Base-by-base conservation (phyloP, 2,113 vertebrate genomes). In the Rhipidura dahli region DNA sequence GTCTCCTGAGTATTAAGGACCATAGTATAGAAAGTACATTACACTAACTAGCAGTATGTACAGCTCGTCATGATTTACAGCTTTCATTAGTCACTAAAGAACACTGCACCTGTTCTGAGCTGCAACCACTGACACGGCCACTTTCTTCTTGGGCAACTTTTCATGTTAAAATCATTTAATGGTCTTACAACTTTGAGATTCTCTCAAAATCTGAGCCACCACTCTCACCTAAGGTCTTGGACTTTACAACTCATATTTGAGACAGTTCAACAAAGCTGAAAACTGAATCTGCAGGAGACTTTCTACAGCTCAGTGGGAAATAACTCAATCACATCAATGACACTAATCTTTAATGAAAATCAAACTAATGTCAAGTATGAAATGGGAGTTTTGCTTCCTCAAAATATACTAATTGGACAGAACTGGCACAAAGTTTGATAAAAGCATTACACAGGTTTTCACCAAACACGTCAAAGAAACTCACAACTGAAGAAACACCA, bases 81-180 rank as follows among this genome's bases (percentile, higher is more conserved):
- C 14, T 59, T 60, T 47, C 31, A 64, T 19, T 44, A 51, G 60
- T 31, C 40, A 40, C 11, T 45, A n/a, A 26, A 30, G 17, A 70
- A 64, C 19, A 42, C 26, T 37, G 9, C 18, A 70, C 1, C 2
- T 27, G 17, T 15, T 28, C 31, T 59, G 45, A 44, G 14, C 15
- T 57, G 35, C 35, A 65, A 44, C 5, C 21, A 89, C 31, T 2
- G 0, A 42, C 20, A n/a, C 0, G 0, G 26, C 6, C 35, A 35
- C 18, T 49, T 71, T 56, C 23, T 31, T 87, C 21, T 37, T 23
- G 5, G 5, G 33, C 27, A 63, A 14, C 18, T 50, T 83, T 81
- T 53, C 45, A 65, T 70, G 10, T 9, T 24, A 64, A 61, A 82
- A 63, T 44, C 70, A 89, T 20, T 30, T 51, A 0, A 73, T 6